Base-by-base conservation (phyloP, 2,113 vertebrate genomes). In the Ginglymostoma cirratum region DNA sequence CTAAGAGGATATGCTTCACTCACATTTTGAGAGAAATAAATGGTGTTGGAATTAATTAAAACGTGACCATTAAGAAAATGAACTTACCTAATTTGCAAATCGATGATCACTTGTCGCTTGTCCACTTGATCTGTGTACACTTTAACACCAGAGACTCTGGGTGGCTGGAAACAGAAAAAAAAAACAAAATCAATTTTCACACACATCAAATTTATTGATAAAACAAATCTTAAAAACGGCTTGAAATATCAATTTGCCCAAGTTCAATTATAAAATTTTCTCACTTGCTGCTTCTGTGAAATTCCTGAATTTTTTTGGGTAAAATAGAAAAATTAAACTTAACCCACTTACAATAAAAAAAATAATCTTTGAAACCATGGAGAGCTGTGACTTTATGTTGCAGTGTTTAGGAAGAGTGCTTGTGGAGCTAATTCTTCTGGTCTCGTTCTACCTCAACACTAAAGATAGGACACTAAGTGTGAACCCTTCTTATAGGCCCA, bases 81-180 rank as follows among this genome's bases (percentile, higher is more conserved):
- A 96, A 0, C 76, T 97, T 97, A 99, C 99, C 98, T 97, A 96
- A 99, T 97, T 94, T 98, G 98, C 96, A 99, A 76, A 97, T 99
- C 99, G 96, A 99, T 97, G 96, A 98, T 96, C 96, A 99, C 98
- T 97, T 98, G 98, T 97, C 98, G 98, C 52, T 97, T 98, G 45
- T 98, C 98, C 45, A 98, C 97, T 96, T 98, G 98, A 95, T 99
- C 97, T 0, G 98, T 98, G 97, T 98, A 99, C 0, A 96, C 98
- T 97, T 98, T 98, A 96, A 99, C 97, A 6, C 99, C 99, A 0
- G 98, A 98, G 97, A 99, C 98, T 97, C 96, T 98, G 96, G 98
- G 98, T 96, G 98, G 98, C 99, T 99, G 97, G 96, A 76, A 97
- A 97, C 45, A 96, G 94, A 96, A 15, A 24, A 94, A 65, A 67